These are phyloP conservation scores for Accipiter virgatus DNA, from an alignment of 2,113 vertebrate genomes.

Conservation along the genomic window DNA sequence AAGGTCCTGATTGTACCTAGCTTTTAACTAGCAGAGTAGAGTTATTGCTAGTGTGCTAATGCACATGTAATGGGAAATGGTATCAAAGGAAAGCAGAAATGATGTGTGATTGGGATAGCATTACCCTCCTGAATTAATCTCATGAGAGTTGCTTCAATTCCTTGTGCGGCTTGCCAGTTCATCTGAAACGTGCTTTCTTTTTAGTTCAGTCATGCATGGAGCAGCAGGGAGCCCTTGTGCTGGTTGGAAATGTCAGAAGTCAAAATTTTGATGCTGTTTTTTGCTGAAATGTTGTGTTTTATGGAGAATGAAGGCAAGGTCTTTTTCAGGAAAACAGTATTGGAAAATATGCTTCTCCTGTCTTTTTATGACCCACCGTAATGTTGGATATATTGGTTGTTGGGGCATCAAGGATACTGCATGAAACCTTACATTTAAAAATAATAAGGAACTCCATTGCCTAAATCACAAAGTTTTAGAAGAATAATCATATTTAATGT, in stretches of 20 bases:
- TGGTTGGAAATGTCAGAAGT: background rate
- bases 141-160: background rate
- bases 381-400: background rate
- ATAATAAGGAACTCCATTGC: background rate
- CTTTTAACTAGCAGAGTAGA: background rate
- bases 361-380: background rate
- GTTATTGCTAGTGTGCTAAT: background rate
- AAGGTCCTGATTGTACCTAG: accelerated
- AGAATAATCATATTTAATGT: background rate
- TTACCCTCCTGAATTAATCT: background rate
- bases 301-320: background rate
- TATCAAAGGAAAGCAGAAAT: background rate
- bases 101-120: background rate
- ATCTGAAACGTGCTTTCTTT: background rate
- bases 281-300: background rate
- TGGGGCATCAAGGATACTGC: background rate
- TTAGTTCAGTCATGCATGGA: background rate
- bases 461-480: background rate
- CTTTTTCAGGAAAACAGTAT: background rate
- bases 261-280: background rate
- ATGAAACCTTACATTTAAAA: background rate
- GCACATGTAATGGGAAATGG: background rate
- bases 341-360: background rate
- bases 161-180: background rate
- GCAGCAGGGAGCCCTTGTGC: background rate